Evolutionary conservation across 2,113 vertebrate genomes (phyloP).

Genomic region (Myrmecophaga tridactyla): DNA sequence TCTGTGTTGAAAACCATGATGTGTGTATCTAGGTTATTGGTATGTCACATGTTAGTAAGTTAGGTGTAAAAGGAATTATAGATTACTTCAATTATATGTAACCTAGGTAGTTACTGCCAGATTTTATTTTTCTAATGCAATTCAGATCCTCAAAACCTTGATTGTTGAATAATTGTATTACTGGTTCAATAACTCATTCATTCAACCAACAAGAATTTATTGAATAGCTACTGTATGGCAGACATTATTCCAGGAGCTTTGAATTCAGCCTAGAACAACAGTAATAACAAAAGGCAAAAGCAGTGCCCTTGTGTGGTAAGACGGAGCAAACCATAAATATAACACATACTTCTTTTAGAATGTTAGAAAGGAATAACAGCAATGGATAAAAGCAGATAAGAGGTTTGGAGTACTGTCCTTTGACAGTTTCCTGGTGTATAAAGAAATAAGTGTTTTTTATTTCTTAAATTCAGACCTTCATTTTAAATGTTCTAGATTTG

Average conservation of each 20-base stretch:
- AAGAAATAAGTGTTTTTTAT: not conserved
- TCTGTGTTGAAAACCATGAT: not conserved
- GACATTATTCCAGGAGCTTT: not conserved
- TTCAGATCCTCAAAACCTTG: not conserved
- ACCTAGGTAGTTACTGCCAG: not conserved
- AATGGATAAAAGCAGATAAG: not conserved
- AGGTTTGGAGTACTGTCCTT: not conserved
- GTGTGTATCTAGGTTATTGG: not conserved
- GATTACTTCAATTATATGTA: too few species aligned
- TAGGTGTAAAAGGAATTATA: not conserved
- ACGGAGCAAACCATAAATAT: not conserved
- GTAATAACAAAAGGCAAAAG: not conserved
- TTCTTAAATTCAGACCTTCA: not conserved
- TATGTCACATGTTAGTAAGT: not conserved
- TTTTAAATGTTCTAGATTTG: not conserved
- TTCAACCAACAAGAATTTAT: not conserved
- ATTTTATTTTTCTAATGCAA: not conserved
- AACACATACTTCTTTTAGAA: not conserved
- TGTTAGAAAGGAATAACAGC: not conserved
- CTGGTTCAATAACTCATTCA: not conserved
- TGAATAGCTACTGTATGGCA: not conserved
- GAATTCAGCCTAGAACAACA: not conserved
- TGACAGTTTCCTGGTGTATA: not conserved
- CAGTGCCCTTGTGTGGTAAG: not conserved
- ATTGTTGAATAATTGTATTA: not conserved